A percentile compares a stretch with the other conserved stretches of the same genome.
Evolutionary conservation across 37 sponge, comb jelly and placozoan genomes (phyloP).

Genomic region (Spongilla lacustris): DNA sequence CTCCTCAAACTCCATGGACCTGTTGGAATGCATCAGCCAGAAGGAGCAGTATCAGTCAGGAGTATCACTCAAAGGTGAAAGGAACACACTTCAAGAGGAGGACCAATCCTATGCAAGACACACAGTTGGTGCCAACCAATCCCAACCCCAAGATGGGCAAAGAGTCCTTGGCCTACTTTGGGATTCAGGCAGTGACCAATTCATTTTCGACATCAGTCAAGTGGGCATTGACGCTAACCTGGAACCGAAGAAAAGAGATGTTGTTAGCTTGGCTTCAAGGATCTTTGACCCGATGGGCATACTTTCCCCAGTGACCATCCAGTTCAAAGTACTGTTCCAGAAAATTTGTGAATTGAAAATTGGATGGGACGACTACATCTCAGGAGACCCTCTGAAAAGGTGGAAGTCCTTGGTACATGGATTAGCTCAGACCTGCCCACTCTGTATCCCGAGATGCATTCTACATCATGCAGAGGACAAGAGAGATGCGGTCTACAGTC

Average conservation of each 20-base stretch:
- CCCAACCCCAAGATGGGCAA: neutral
- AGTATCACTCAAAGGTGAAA: no score
- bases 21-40: slow-evolving; percentile 16
- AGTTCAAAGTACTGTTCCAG: neutral
- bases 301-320: neutral
- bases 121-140: neutral
- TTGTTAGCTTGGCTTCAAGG: neutral
- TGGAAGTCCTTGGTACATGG: neutral
- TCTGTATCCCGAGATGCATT: neutral
- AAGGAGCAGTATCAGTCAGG: no score
- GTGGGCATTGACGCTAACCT: neutral
- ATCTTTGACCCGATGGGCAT: slow-evolving; percentile 13
- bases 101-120: neutral
- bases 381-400: neutral
- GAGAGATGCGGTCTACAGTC: neutral
- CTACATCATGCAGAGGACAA: neutral
- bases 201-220: neutral
- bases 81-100: no score
- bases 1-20: slow-evolving; percentile 2
- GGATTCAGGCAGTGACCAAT: neutral
- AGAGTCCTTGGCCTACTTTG: neutral
- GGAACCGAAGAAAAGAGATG: slow-evolving; percentile 1
- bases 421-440: neutral
- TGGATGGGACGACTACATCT: neutral
- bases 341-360: no score